Conservation (phyloP, 2,888 invertebrate genomes). For the Onthophagus sagittarius region DNA sequence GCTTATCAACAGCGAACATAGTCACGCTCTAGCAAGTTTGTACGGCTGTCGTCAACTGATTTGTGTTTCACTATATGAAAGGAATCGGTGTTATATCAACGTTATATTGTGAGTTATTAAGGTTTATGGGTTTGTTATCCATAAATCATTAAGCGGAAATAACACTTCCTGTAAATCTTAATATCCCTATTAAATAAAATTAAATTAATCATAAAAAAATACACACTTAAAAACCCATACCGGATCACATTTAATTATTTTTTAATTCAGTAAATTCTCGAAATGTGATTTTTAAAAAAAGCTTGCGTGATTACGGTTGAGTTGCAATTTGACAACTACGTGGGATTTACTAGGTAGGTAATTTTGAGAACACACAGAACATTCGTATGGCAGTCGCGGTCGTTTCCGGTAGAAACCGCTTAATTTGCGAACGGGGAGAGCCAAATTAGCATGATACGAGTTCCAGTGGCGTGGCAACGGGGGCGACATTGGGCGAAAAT, state of each 20-base stretch:
- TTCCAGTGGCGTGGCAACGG: slow-evolving; percentile 5
- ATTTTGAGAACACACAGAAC: neutral
- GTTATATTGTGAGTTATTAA: neutral
- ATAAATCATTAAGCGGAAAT: neutral
- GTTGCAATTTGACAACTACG: neutral
- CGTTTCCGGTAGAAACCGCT: slow-evolving; percentile 5
- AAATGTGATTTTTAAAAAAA: no score
- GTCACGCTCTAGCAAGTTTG: neutral
- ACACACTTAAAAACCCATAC: no score
- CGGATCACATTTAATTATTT: no score
- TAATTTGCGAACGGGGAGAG: slow-evolving; percentile 5
- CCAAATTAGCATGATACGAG: slow-evolving; percentile 7
- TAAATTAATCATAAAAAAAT: no score
- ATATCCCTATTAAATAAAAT: no score
- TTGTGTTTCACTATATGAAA: neutral
- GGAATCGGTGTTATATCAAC: neutral
- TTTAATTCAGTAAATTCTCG: no score
- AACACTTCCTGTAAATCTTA: neutral
- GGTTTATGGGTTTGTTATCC: neutral
- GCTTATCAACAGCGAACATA: neutral
- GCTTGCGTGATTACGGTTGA: neutral
- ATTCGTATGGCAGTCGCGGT: neutral
- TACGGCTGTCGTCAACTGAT: neutral
- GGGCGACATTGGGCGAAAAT: slow-evolving; percentile 4
- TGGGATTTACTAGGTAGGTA: neutral